Evolutionary conservation across 2,797 vertebrate genomes (phyloP), one percentile per base, ranked within the genome.

Genomic region (Mormyrus hasselquistii): DNA sequence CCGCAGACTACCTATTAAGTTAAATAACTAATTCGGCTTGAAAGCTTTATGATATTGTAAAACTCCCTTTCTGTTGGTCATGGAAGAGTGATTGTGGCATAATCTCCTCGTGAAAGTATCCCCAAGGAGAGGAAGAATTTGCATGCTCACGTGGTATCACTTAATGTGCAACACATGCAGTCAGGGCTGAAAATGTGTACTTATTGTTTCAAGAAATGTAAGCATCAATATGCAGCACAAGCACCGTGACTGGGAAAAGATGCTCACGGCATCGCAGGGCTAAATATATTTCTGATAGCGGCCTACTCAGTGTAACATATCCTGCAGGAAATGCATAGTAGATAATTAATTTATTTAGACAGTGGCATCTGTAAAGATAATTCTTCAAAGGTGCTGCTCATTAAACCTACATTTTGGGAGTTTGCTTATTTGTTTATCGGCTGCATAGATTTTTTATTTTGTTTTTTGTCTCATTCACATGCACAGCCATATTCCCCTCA

Each of bases 1-100:
- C 90, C 47, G 93, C 86, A 88, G 92, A 92, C 92, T 95, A 95
- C 94, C 96, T 94, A 94, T 93, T 92, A 94, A 94, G 96, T 95
- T 94, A 95, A 95, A 96, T 91, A 93, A 89, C 90, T 95, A 92
- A 95, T 93, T 95, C 94, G 95, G 90, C 83, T 88, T 94, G 95
- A 96, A 93, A 92, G 93, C 91, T 95, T 96, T 95, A 95, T 91
- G 92, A 92, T 93, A 92, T 89, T 92, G 93, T 94, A 92, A 94
- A 95, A 88, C 92, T 91, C 90, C 86, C 89, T 92, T 87, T 52
- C 86, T 89, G 59, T 29, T 62, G 86, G 88, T 25, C n/a, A 47
- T 62, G 90, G 84, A 89, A 85, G 50, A 52, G 65, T 88, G 87
- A 87, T 88, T 88, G 69, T 50, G 59, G 55, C 89, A 89, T 92